Percentiles rank a stretch among this genome's conserved stretches.
Conservation (phyloP, 2,797 vertebrate genomes). For the Molossus alvarezi region DNA sequence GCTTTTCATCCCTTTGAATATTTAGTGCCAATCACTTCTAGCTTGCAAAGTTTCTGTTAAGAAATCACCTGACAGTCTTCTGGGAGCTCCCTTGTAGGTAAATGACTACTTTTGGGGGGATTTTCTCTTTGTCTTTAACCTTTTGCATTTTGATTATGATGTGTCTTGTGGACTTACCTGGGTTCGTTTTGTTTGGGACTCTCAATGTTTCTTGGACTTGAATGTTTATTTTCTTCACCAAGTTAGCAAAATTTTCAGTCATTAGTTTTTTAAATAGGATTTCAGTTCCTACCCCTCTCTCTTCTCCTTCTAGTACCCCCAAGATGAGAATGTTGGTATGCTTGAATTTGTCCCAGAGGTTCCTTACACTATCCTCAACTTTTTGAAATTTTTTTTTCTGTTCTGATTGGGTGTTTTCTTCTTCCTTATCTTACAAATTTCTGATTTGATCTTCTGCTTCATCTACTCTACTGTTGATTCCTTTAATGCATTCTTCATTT, state of each 20-base stretch:
- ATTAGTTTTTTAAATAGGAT: not conserved
- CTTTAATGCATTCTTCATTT: not conserved
- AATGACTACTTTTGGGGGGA: not conserved
- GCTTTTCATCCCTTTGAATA: too few species aligned
- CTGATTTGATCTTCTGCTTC: not conserved
- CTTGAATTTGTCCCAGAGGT: not conserved
- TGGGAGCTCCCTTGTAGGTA: not conserved
- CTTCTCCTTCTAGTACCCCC: not conserved
- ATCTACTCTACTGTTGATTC: not conserved
- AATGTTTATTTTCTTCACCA: not conserved
- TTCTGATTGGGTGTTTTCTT: not conserved
- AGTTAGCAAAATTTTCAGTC: not conserved
- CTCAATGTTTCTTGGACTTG: not conserved
- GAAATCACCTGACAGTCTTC: not conserved
- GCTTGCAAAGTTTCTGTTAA: too few species aligned
- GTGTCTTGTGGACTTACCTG: not conserved
- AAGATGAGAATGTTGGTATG: not conserved
- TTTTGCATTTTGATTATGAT: not conserved
- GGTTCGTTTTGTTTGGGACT: not conserved
- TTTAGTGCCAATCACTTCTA: too few species aligned
- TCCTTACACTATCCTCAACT: not conserved
- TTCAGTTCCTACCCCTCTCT: not conserved
- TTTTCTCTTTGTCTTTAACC: not conserved
- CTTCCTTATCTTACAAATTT: not conserved
- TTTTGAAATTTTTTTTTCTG: not conserved